phyloP scores from a whole-genome alignment of 1,140 invertebrate species.

The Bombus balteatus region DNA sequence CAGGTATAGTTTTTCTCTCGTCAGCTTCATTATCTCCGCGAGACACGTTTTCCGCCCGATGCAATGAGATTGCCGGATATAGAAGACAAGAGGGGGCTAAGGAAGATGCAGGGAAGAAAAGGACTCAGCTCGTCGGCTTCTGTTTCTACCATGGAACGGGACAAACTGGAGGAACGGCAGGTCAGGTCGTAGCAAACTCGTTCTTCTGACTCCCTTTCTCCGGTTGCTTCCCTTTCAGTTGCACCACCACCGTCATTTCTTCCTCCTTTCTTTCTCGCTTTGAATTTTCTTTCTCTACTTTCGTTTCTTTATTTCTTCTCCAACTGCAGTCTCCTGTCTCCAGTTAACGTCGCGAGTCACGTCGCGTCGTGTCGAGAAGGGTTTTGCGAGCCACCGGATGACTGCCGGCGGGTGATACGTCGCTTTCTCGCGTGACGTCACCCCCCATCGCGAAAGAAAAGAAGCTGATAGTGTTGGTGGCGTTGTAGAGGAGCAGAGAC shows the following conservation, averaged over 20 bases:
- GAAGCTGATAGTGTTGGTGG: slow-evolving; percentile 31
- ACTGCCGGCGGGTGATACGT: slow-evolving; percentile 71
- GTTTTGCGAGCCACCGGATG: slow-evolving; percentile 73
- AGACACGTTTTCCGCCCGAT: slow-evolving; percentile 61
- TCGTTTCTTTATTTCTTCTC: slow-evolving; percentile 60
- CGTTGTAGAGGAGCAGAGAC: slow-evolving; percentile 16
- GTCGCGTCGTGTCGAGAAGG: slow-evolving; percentile 74
- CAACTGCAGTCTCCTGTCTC: slow-evolving; percentile 53
- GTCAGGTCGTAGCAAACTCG: slow-evolving; percentile 41
- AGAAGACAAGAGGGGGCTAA: slow-evolving; percentile 34
- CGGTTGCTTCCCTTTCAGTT: background rate
- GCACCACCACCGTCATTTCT: slow-evolving; percentile 8
- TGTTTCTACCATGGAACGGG: slow-evolving; percentile 48
- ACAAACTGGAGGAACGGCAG: slow-evolving; percentile 28
- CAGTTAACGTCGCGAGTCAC: slow-evolving; percentile 76
- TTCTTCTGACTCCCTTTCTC: slow-evolving; percentile 9
- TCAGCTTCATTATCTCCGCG: slow-evolving; percentile 68
- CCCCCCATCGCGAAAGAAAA: slow-evolving; percentile 53
- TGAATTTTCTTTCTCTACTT: slow-evolving; percentile 46
- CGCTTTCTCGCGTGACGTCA: slow-evolving; percentile 70
- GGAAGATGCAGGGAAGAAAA: background rate
- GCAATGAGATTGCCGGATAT: slow-evolving; percentile 65
- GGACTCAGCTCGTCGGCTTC: slow-evolving; percentile 43
- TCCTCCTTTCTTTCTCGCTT: slow-evolving; percentile 16
- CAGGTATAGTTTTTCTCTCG: slow-evolving; percentile 59